phyloP scores from a whole-genome alignment of 92 coral and sea anemone species.

The Palythoa caribaeorum region DNA sequence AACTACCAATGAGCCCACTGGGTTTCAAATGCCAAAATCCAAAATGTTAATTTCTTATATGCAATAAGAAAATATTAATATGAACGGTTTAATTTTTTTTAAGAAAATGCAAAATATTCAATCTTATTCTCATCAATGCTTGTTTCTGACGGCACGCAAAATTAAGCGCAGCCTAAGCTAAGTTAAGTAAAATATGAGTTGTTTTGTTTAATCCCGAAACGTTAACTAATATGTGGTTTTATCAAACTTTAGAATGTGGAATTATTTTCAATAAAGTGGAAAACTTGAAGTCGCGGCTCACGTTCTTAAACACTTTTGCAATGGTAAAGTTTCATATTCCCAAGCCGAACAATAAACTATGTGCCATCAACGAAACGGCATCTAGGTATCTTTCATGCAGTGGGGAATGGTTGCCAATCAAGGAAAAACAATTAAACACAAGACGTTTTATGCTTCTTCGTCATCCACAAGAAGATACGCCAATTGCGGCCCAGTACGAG shows the following conservation, averaged over 20 bases:
- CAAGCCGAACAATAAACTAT: neutral
- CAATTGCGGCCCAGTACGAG: neutral
- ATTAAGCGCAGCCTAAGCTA: too few species aligned
- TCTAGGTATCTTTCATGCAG: constrained; percentile 25
- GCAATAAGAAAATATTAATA: neutral
- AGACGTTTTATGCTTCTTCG: constrained; percentile 1
- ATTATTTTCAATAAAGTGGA: neutral
- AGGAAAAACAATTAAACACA: neutral
- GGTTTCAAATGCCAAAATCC: too few species aligned
- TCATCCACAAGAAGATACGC: neutral
- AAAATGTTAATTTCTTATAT: neutral
- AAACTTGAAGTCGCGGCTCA: neutral
- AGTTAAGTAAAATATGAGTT: neutral
- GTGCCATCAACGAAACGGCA: constrained; percentile 33
- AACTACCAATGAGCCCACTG: too few species aligned
- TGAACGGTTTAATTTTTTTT: too few species aligned
- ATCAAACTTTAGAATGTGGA: constrained; percentile 1
- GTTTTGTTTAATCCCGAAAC: too few species aligned
- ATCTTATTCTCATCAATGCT: too few species aligned
- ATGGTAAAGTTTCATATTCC: neutral
- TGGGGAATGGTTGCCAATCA: constrained; percentile 26
- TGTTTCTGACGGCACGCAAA: too few species aligned
- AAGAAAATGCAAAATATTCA: too few species aligned
- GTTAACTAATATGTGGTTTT: neutral
- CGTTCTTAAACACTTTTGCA: neutral